Conservation (phyloP, 2,888 invertebrate genomes). For the Napeogenes sylphis region DNA sequence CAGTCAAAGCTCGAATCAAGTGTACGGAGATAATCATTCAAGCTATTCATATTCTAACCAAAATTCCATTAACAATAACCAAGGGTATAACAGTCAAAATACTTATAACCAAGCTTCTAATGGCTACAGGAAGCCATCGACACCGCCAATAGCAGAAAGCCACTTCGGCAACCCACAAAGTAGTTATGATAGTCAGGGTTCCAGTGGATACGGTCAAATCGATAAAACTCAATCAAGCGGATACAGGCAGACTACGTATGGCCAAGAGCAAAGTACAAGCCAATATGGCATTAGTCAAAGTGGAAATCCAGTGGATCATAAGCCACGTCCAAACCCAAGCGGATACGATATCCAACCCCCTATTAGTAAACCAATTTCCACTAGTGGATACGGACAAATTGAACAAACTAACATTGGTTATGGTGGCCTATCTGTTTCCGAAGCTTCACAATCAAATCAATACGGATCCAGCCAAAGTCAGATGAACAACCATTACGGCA, state of each 20-base stretch:
- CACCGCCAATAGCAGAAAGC: slow-evolving; percentile 11
- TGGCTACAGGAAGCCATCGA: slow-evolving; percentile 21
- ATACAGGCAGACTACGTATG: slow-evolving; percentile 2
- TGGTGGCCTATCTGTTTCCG: slow-evolving; percentile 2
- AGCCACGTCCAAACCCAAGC: slow-evolving; percentile 11
- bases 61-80: neutral
- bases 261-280: slow-evolving; percentile 8
- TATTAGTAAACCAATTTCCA: neutral
- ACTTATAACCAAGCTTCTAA: slow-evolving; percentile 16
- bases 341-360: slow-evolving; percentile 19
- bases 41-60: slow-evolving; percentile 17
- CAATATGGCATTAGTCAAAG: slow-evolving; percentile 14
- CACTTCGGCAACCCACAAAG: slow-evolving; percentile 13
- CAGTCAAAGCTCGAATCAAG: slow-evolving; percentile 25
- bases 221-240: slow-evolving; percentile 11
- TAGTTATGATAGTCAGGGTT: slow-evolving; percentile 14
- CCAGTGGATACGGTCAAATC: slow-evolving; percentile 10
- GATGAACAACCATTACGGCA: slow-evolving; percentile 9
- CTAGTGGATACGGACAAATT: slow-evolving; percentile 11
- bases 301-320: neutral
- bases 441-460: slow-evolving; percentile 7
- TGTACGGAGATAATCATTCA: neutral
- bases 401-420: slow-evolving; percentile 14
- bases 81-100: slow-evolving; percentile 13
- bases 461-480: slow-evolving; percentile 11